Conservation (phyloP, 1,140 invertebrate species). For the Zaprionus taronus region DNA sequence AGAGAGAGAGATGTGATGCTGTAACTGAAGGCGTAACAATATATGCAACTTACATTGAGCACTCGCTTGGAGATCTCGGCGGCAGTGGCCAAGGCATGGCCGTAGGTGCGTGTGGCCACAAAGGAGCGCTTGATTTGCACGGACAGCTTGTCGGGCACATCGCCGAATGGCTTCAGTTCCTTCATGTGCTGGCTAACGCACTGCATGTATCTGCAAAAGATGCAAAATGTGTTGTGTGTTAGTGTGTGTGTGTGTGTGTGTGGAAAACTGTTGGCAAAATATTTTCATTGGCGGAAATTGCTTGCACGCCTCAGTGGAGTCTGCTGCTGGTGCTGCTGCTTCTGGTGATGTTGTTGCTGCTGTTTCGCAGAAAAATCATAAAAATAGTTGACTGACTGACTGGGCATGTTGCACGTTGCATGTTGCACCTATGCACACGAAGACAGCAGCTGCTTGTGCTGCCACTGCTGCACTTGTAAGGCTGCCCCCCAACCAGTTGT, state of each 20-base stretch:
- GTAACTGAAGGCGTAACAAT: background rate
- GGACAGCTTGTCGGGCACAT: slow-evolving; percentile 95
- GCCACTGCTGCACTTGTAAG: slow-evolving; percentile 71
- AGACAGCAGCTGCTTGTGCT: slow-evolving; percentile 45
- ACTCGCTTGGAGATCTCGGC: slow-evolving; percentile 93
- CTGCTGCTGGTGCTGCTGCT: background rate
- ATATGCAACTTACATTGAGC: slow-evolving; percentile 88
- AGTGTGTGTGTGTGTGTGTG: background rate
- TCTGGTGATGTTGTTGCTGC: background rate
- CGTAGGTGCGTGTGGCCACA: slow-evolving; percentile 96
- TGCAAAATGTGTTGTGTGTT: slow-evolving; percentile 2
- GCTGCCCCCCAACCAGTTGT: slow-evolving; percentile 48
- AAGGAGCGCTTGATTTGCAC: slow-evolving; percentile 96
- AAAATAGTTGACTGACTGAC: slow-evolving; percentile 53
- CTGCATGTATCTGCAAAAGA: slow-evolving; percentile 88
- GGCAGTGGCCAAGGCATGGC: slow-evolving; percentile 93
- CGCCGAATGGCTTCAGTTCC: slow-evolving; percentile 96
- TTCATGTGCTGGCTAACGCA: slow-evolving; percentile 96
- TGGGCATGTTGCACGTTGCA: slow-evolving; percentile 31
- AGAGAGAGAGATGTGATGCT: background rate
- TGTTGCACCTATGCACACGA: slow-evolving; percentile 21
- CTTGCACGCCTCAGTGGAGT: background rate
- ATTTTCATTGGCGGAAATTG: slow-evolving; percentile 25
- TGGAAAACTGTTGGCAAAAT: slow-evolving; percentile 3
- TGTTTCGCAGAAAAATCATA: slow-evolving; percentile 71